Base-by-base conservation (phyloP, 2,113 vertebrate species). In the Microcebus murinus region DNA sequence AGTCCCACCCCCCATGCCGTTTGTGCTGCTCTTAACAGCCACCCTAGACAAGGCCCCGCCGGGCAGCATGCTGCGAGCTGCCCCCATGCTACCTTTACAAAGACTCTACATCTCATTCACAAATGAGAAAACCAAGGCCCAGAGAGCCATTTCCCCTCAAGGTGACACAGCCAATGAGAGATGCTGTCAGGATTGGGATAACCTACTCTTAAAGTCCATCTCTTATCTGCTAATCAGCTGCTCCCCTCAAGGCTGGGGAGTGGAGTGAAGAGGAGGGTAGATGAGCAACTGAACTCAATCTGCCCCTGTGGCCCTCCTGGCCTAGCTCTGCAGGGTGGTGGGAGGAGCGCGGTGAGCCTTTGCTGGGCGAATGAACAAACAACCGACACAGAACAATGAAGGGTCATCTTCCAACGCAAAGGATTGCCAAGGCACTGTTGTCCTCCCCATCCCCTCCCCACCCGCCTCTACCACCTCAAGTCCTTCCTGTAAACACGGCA, bases 401-500 rank as follows among this genome's bases (percentile, higher is more conserved):
- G 3, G 0, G 45, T n/a, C 77, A 55, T 29, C 81, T 86, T n/a
- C 45, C 57, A 86, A 67, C 77, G 59, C 23, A 10, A 45, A 85
- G 31, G 27, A 48, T 36, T 55, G 61, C 39, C 79, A 27, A 42
- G 42, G 84, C 67, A 21, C 85, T 0, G 31, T 67, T 67, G 68
- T 20, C 70, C 87, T 76, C 23, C 57, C 80, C 13, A 1, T 42
- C 6, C 10, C 84, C 74, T 45, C 10, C 65, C 77, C 34, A 4
- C 23, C 94, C 70, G 70, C 63, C 48, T 90, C 71, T 7, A 3
- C 90, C 80, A 85, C 86, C 95, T 97, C 76, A 18, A 89, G 97
- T 50, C 85, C 82, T 97, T 95, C 89, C 89, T 87, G n/a, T 97
- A 45, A 94, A 42, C 73, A 52, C 25, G 77, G 80, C 84, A 23